Base-by-base conservation (phyloP, 2,888 invertebrate genomes). In the Agonopterix heracliana region DNA sequence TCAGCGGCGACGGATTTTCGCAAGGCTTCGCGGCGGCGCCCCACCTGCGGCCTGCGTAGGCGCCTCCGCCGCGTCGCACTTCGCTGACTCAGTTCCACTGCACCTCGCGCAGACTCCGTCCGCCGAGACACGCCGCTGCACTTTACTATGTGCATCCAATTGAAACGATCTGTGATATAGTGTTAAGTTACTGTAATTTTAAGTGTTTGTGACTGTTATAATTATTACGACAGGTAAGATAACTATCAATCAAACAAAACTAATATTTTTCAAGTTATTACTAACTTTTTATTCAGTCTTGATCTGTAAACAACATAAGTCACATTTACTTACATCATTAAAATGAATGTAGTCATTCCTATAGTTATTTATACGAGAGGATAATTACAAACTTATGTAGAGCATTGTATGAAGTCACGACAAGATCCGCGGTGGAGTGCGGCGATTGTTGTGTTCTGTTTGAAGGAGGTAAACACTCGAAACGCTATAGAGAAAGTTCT, bases 121-220 rank as follows among this genome's bases (percentile, higher is more conserved):
- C 72, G 74, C 67, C 69, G 61, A 61, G 61, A 61, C 61, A 50
- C 55, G 57, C 61, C 66, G 50, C 54, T 51, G 57, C 55, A 63
- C 58, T 63, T 56, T 68, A 71, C 64, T 71, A 78, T 85, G 82
- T 77, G 74, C 77, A 77, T 66, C 68, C 75, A 67, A 74, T 73
- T 68, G 68, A 76, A 81, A 78, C 77, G 71, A 79, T 79, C 78
- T 85, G 85, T 87, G 83, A 85, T 84, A 81, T 83, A 86, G 80
- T 83, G 73, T 75, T 86, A 84, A 82, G 81, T 81, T 80, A 67
- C 74, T 68, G 68, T 60, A 66, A 63, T 66, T 60, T 64, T 69
- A 70, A 71, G 70, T 74, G 65, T 64, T 68, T 56, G 57, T 71
- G 62, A 65, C 59, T 64, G 51, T 26, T 26, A 26, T 26, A 3